phyloP scores from a whole-genome alignment of 2,888 invertebrate genomes.

The Dasysyrphus tricinctus region DNA sequence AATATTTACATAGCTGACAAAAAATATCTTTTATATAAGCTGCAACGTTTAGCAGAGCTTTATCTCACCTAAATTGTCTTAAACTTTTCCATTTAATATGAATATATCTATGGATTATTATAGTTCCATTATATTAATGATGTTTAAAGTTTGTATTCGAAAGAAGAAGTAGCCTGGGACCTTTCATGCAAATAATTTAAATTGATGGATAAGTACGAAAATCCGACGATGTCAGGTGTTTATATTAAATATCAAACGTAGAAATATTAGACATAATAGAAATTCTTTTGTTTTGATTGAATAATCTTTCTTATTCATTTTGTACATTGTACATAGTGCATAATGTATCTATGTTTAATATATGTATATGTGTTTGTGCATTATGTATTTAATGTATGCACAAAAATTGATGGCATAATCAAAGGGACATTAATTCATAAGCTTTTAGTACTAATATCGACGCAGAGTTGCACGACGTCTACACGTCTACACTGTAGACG shows the following conservation, averaged over 20 bases:
- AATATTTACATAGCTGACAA: constrained; percentile 42
- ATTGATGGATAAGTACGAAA: constrained; percentile 43
- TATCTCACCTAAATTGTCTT: constrained; percentile 32
- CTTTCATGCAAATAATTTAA: constrained; percentile 45
- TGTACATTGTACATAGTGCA: too few relatives aligned
- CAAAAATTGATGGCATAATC: too few relatives aligned
- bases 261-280: neutral
- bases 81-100: constrained; percentile 38
- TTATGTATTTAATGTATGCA: too few relatives aligned
- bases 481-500: too few relatives aligned
- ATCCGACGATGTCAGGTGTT: constrained; percentile 17
- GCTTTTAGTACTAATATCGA: too few relatives aligned
- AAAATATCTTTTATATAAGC: constrained; percentile 32
- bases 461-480: too few relatives aligned
- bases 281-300: neutral
- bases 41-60: constrained; percentile 12
- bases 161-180: neutral
- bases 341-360: too few relatives aligned
- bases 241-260: constrained; percentile 25
- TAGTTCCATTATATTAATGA: constrained; percentile 36
- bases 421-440: too few relatives aligned
- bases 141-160: constrained; percentile 39
- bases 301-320: too few relatives aligned
- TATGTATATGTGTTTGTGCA: too few relatives aligned
- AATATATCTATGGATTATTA: constrained; percentile 11